These are phyloP conservation scores for Acanthococcus lagerstroemiae DNA, from an alignment of 2,888 invertebrate genomes.

Conservation along the genomic window DNA sequence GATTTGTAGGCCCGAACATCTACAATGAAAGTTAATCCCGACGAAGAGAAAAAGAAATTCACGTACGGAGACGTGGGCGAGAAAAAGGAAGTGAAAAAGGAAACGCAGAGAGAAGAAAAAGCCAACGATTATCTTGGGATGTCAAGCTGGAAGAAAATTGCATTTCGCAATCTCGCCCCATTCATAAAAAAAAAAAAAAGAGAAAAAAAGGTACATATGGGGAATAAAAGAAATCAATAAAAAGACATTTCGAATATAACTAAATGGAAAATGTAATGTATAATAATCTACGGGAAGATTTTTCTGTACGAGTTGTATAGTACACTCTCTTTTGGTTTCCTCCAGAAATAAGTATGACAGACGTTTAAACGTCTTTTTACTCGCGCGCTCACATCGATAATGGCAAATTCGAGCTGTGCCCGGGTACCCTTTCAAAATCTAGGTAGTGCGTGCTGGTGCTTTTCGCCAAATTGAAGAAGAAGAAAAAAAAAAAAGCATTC, in stretches of 20 bases:
- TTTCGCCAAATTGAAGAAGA: too few species aligned
- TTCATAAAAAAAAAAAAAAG: conserved; percentile 16
- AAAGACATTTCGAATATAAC: conserved; percentile 31
- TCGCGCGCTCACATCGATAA: not conserved
- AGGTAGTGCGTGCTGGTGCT: too few species aligned
- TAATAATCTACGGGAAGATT: conserved; percentile 25
- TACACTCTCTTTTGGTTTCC: too few species aligned
- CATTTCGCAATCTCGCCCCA: conserved; percentile 30
- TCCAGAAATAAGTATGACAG: too few species aligned
- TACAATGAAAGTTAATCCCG: too few species aligned
- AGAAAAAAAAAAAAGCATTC: too few species aligned
- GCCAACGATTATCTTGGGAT: conserved; percentile 29
- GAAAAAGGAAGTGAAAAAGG: not conserved
- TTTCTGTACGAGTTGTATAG: too few species aligned
- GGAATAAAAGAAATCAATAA: conserved; percentile 30
- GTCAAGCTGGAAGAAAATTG: conserved; percentile 30
- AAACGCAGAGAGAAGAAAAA: not conserved
- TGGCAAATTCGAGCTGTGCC: not conserved
- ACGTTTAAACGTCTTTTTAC: not conserved
- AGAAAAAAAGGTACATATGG: conserved; percentile 21
- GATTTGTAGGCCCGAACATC: too few species aligned
- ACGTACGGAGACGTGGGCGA: not conserved
- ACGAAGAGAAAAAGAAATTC: not conserved
- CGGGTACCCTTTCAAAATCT: too few species aligned
- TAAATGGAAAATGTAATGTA: conserved; percentile 31